These are phyloP conservation scores for Equus przewalskii DNA, from an alignment of 2,113 vertebrate genomes.

Conservation along the genomic window DNA sequence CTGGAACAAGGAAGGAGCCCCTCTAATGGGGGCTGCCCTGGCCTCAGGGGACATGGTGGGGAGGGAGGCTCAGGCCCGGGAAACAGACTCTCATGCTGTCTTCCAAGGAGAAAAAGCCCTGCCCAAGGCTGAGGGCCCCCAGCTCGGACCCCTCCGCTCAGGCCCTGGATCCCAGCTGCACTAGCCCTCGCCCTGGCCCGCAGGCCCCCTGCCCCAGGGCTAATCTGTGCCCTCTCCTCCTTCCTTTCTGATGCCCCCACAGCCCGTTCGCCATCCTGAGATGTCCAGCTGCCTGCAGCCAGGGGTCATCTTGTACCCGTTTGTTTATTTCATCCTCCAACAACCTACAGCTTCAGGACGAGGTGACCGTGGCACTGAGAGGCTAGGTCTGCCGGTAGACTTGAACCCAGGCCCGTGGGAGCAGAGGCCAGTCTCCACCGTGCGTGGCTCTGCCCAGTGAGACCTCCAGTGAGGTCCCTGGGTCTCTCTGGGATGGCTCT, in stretches of 20 bases:
- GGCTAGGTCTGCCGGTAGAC: neutral
- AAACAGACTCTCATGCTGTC: neutral
- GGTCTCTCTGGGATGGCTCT: neutral
- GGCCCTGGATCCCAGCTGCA: neutral
- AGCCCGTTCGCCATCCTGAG: neutral
- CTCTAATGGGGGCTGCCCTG: slow-evolving; percentile 60
- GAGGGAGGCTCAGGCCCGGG: slow-evolving; percentile 18
- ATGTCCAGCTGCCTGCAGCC: neutral
- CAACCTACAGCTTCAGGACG: neutral
- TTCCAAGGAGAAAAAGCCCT: neutral
- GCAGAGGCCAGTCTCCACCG: neutral
- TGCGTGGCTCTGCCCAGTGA: neutral
- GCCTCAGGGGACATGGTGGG: slow-evolving; percentile 46
- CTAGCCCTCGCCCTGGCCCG: neutral
- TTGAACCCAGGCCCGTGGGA: neutral
- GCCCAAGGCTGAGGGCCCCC: neutral
- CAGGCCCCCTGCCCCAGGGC: neutral
- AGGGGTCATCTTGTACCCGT: neutral
- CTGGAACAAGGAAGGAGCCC: slow-evolving; percentile 54
- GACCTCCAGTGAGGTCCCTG: neutral
- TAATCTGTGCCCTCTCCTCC: neutral
- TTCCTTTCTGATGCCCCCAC: neutral
- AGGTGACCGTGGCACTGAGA: neutral
- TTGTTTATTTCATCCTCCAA: neutral
- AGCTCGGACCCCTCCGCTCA: neutral